Conservation (phyloP, 1,140 invertebrate genomes). For the Ceratosolen solmsi region DNA sequence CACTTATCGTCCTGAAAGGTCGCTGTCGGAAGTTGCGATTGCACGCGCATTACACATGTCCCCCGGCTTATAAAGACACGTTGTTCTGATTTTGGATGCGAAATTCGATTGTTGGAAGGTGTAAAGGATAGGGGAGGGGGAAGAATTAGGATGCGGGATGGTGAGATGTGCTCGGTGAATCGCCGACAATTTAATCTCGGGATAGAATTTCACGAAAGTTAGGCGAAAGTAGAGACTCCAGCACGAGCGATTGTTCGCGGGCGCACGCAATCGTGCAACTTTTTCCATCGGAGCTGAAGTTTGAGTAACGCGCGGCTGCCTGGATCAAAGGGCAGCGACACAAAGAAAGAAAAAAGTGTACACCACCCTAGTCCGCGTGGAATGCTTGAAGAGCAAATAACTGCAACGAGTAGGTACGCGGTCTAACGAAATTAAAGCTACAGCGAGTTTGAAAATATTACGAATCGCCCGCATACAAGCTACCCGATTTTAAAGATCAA, state of each 20-base stretch:
- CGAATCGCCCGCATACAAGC: neutral
- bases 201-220: neutral
- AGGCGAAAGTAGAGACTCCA: neutral
- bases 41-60: too few relatives aligned
- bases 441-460: neutral
- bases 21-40: too few relatives aligned
- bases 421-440: neutral
- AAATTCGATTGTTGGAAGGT: too few relatives aligned
- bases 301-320: too few relatives aligned
- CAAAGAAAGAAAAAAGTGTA: neutral
- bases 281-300: neutral
- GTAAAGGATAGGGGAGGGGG: too few relatives aligned
- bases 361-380: neutral
- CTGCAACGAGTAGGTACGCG: neutral
- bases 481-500: neutral
- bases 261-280: too few relatives aligned
- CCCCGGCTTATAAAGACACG: too few relatives aligned
- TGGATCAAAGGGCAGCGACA: too few relatives aligned
- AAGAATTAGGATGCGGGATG: neutral
- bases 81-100: too few relatives aligned
- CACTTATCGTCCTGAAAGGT: too few relatives aligned
- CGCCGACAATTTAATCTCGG: constrained; percentile 19
- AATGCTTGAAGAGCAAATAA: neutral
- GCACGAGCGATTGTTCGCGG: too few relatives aligned
- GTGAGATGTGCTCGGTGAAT: neutral